Base-by-base conservation (phyloP, 1,140 invertebrate genomes). In the Euschistus heros region DNA sequence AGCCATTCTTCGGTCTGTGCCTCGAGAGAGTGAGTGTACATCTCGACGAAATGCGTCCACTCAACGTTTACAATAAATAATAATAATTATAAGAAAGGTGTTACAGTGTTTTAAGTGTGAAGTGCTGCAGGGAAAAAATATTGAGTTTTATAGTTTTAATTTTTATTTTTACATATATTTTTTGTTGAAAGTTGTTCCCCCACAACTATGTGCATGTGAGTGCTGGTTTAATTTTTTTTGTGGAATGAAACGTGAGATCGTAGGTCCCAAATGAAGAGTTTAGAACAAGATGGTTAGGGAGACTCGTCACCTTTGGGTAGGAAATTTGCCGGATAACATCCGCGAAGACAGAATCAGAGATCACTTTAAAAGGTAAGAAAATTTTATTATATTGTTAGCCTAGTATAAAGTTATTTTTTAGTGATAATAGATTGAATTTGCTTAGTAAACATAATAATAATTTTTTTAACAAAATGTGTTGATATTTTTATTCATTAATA, bases 261-360 rank as follows among this genome's bases (percentile, higher is more conserved):
- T 69, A 68, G 66, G 66, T 70, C 70, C 69, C 69, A 69, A 69
- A 84, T 84, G 82, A 82, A 81, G 81, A 82, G 80, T 82, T 80
- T 78, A 80, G 80, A 80, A 81, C 88, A 93, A 89, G 87, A 97
- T 97, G 94, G 94, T 97, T 89, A 94, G 94, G 90, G 93, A 97
- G 90, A 97, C 94, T 86, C 92, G 94, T 85, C 94, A 98, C 85
- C 88, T 97, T 83, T 95, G 93, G 91, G 92, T 98, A 86, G 94
- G 94, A 88, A 97, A 97, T 89, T 91, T 97, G 86, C 92, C 94
- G 86, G 93, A 97, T 85, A 95, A 94, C 84, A 92, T 94, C 82
- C 87, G 88, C 75, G 91, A 95, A 83, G 91, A 94, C 78, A 85
- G 88, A 78, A 91, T 94, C 81, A 84, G 88, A 82, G 92, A 95